Conservation (phyloP, 92 coral and sea anemone species). For the Epizoanthus stellaris region DNA sequence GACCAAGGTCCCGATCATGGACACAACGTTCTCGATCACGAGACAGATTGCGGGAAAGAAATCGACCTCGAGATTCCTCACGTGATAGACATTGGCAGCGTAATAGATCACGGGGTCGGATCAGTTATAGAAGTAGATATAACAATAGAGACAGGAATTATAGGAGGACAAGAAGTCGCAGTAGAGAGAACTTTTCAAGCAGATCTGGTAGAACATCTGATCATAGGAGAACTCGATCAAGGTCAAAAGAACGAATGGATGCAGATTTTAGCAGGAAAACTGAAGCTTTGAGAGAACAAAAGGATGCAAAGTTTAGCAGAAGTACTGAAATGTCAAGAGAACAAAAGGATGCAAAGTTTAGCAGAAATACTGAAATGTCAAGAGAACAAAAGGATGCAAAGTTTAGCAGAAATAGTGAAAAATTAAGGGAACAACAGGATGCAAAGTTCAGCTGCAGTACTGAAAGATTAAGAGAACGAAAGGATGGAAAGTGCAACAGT, state of each 20-base stretch:
- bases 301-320: not conserved
- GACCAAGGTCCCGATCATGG: constrained; percentile 48
- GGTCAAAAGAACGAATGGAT: constrained; percentile 25
- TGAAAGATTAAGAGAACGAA: constrained; percentile 1
- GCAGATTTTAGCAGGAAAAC: not conserved
- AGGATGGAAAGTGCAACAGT: not conserved
- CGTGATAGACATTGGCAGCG: constrained; percentile 26
- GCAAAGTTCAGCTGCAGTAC: constrained; percentile 4
- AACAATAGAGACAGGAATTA: constrained; percentile 43
- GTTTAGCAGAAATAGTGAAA: not conserved
- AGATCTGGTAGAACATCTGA: constrained; percentile 1
- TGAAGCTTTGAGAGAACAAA: not conserved
- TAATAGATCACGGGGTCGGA: constrained; percentile 43
- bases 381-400: not conserved
- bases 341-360: not conserved
- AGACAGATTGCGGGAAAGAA: constrained; percentile 23
- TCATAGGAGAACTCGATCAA: constrained; percentile 23
- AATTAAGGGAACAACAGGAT: not conserved
- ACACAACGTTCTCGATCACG: constrained; percentile 31
- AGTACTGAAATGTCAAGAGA: not conserved
- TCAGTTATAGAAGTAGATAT: constrained; percentile 41
- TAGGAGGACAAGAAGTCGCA: constrained; percentile 42
- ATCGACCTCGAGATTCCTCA: constrained; percentile 43
- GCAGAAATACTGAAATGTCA: not conserved
- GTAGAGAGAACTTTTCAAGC: constrained; percentile 46